Evolutionary conservation across 2,888 invertebrate species (phyloP), one percentile per base, ranked within the genome.

Genomic region (Pyrrhia umbra): DNA sequence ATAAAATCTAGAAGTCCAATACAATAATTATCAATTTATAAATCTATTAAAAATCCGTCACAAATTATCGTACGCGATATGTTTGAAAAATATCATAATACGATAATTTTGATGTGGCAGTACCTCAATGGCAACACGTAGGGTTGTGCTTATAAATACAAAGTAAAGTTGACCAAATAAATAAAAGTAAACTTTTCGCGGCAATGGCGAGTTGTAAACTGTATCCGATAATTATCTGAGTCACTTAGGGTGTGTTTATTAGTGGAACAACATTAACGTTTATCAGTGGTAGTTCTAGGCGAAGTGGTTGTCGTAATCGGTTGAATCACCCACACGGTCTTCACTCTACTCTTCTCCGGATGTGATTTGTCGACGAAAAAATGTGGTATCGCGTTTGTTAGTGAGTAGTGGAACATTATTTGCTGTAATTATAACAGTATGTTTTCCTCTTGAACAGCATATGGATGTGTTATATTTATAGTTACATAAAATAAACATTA

Each of bases 351-450:
- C 88, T 86, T 84, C 91, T 92, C 92, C 95, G 95, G 95, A 94
- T 94, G 92, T 93, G 94, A 93, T 94, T 94, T 93, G 94, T 92
- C 92, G 92, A 91, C 90, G 89, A 89, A 92, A 93, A 92, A 91
- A 92, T 92, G 93, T 92, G 89, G 90, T 92, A 94, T 94, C 93
- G 88, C 89, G 80, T 88, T 87, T 86, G 90, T 83, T 85, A 87
- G 89, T 83, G 81, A 85, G 82, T 84, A 86, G 89, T 86, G 83
- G 83, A 85, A 84, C 85, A 86, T 81, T 85, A 82, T 80, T 85
- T 86, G 85, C 85, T 88, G 87, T 89, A 90, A 90, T 90, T 90
- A 85, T 85, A 87, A 86, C 92, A 92, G 91, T 90, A 85, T 91
- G 91, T 91, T 92, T 92, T 92, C 92, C 91, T 88, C 89, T 84